Base-by-base conservation (phyloP, 2,888 invertebrate genomes). In the Tinea semifulvella region DNA sequence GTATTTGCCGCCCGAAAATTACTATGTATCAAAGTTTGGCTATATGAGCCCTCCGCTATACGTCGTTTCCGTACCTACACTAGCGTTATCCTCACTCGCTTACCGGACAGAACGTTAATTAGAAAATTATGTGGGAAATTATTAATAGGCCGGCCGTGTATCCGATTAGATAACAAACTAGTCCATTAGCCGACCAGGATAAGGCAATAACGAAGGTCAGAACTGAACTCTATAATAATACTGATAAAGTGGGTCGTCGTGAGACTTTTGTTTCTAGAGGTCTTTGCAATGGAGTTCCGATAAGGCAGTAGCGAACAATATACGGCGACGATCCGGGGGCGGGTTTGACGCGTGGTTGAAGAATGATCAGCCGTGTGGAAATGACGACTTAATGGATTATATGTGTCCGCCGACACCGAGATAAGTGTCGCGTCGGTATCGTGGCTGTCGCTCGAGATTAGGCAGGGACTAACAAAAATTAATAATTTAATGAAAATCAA, bases 351-450 rank as follows among this genome's bases (percentile, higher is more conserved):
- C 71, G 73, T 72, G 75, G 72, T 75, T 77, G 75, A 79, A 63
- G 75, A 79, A 79, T 79, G 73, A 76, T 70, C 77, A 76, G 61
- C 75, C 61, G 65, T 56, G 72, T 79, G 77, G 77, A 80, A 80
- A 79, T 79, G 79, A 79, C 76, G 80, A 77, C 74, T 79, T 80
- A 80, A 80, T 80, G 80, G 79, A 80, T 79, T 75, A 80, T 75
- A 70, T 75, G 68, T 80, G 80, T 80, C 72, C 68, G 63, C 65
- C 68, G 76, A 76, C 75, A 74, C 68, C 65, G 62, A 75, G 79
- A 79, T 79, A 79, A 79, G 75, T 79, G 80, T 77, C 76, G 69
- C 68, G 58, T 56, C 67, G 62, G 60, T 65, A 68, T 69, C 68
- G 58, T 63, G 53, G 63, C 64, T 66, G 74, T 75, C 77, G 65